Base-by-base conservation (phyloP, 2,113 vertebrate genomes). In the Murina feae region DNA sequence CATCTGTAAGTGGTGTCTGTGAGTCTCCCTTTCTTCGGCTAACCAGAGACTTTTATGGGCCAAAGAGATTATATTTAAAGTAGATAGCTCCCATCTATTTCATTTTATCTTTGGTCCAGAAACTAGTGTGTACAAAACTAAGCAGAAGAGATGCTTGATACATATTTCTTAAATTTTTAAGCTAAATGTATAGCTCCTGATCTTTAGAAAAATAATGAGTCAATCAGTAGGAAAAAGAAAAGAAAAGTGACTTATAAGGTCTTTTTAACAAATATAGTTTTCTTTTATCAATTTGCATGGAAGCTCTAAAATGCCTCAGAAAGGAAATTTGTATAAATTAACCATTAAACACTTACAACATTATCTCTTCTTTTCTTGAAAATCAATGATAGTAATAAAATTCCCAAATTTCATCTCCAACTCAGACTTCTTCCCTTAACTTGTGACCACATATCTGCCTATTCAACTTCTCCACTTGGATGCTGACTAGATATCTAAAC, bases 61-160 rank as follows among this genome's bases (percentile, higher is more conserved):
- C 53, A 88, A 37, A 28, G 55, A n/a, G 37, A 71, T 69, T 91
- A 68, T 87, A 60, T 69, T 42, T 88, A 39, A 87, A n/a, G 25
- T 66, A 86, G 47, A 81, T 39, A 66, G 32, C 20, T 25, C 39
- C 23, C 39, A 10, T 66, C 37, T 91, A 42, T 86, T 68, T 80
- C 39, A 35, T 91, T 86, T 91, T 82, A 75, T 82, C 49, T 82
- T 74, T 58, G 68, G 39, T 88, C 39, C 30, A 60, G 58, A 58
- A 91, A 87, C n/a, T 51, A 68, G 32, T 82, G 18, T 53, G 79
- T 90, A 79, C 2, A 94, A 44, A 90, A 90, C 42, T 79, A 90
- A 86, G 72, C 42, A 71, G 72, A 85, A 94, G 9, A 82, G 39
- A 91, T 12, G 28, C 12, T 82, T 91, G 18, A 21, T 66, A 75